These are phyloP conservation scores for Drosophila lowei DNA, from an alignment of 1,140 invertebrate genomes.

Conservation along the genomic window DNA sequence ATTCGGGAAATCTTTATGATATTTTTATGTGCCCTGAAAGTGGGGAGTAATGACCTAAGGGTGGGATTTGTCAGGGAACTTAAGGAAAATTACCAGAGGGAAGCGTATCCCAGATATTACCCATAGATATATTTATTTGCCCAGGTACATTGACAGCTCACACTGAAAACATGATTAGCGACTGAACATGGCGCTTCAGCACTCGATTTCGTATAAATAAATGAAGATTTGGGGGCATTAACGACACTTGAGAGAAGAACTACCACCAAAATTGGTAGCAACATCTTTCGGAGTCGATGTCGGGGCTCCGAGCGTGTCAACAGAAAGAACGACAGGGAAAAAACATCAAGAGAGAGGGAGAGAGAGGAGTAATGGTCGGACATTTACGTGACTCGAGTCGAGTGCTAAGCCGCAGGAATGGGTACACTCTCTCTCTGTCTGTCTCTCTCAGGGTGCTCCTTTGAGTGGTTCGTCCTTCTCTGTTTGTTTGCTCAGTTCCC, in stretches of 20 bases:
- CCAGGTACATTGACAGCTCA: too few relatives aligned
- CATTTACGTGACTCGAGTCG: slow-evolving; percentile 65
- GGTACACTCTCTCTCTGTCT: slow-evolving; percentile 12
- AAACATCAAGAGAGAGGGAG: background rate
- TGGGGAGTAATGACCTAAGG: slow-evolving; percentile 4
- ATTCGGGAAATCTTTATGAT: slow-evolving; percentile 34
- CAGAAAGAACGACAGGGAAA: slow-evolving; percentile 8
- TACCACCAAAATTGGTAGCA: slow-evolving; percentile 14
- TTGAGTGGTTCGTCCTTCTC: slow-evolving; percentile 19
- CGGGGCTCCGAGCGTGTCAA: slow-evolving; percentile 15
- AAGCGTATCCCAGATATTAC: too few relatives aligned
- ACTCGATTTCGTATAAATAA: slow-evolving; percentile 52
- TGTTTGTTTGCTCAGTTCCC: slow-evolving; percentile 40
- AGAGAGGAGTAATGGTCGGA: slow-evolving; percentile 33
- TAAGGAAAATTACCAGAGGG: background rate
- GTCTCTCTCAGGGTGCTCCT: background rate
- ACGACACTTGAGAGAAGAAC: slow-evolving; percentile 42
- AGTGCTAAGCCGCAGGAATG: slow-evolving; percentile 63
- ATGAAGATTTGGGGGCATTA: slow-evolving; percentile 47
- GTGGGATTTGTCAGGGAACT: background rate
- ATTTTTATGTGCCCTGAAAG: slow-evolving; percentile 33
- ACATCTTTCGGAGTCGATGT: slow-evolving; percentile 12
- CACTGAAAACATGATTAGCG: too few relatives aligned
- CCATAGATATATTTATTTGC: too few relatives aligned
- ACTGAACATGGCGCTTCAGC: too few relatives aligned